Base-by-base conservation (phyloP, 2,113 vertebrate genomes). In the Corythornis cristatus region DNA sequence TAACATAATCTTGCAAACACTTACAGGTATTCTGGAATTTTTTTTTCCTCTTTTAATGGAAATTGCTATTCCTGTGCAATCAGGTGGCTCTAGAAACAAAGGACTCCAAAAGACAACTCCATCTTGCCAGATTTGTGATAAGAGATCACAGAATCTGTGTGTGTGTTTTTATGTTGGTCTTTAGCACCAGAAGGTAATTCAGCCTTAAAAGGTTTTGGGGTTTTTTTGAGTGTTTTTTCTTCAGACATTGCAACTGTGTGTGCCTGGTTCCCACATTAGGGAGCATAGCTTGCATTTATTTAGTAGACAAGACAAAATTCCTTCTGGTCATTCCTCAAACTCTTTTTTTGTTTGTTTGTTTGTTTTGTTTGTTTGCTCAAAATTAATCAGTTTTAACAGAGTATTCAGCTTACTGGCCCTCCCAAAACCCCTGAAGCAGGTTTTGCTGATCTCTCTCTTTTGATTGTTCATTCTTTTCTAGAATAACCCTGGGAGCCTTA, bases 401-500 rank as follows among this genome's bases (percentile, higher is more conserved):
- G 0, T 21, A 4, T 20, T 80, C 4, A 2, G 94, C 37, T 80
- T 71, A 22, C 5, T 80, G 78, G 51, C 51, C 40, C 31, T 77
- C 21, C 28, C 25, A 62, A 35, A 74, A 35, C 28, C 22, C 45
- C 64, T 42, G n/a, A 64, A 75, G 56, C 0, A 0, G 48, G 58
- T 84, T 94, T 76, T 89, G 84, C 75, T 86, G 56, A 40, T 86
- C 37, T 92, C 72, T 86, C n/a, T 64, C 57, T 79, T 93, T 88
- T 0, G 3, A 9, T 88, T 86, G 40, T 77, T 94, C 78, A 50
- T 82, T 51, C 76, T 84, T 83, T 85, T 84, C 14, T 26, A 64
- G 90, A 93, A 73, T 78, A 95, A 65, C 78, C 40, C 17, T 48
- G 71, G 42, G 68, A 90, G 45, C 65, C 91, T 86, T 68, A 46